Percentiles rank a stretch among this genome's conserved stretches.
phyloP scores from a whole-genome alignment of 2,888 invertebrate genomes.

The Alloplasta piceator region DNA sequence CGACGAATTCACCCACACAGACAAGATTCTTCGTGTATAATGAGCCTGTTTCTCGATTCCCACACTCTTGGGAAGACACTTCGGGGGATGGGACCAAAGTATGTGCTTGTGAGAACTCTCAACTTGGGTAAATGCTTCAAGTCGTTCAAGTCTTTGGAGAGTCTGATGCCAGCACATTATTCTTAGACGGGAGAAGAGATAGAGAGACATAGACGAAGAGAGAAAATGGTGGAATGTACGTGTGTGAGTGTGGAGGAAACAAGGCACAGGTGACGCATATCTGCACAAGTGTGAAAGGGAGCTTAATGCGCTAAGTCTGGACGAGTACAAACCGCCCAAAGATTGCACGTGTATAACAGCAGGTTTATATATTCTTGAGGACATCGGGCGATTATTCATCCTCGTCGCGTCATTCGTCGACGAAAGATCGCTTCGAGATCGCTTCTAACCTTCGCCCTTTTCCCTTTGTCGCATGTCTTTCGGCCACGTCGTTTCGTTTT shows the following conservation, averaged over 20 bases:
- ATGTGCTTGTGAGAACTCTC: conserved; percentile 46
- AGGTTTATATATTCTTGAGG: conserved; percentile 2
- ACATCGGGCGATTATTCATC: conserved; percentile 7
- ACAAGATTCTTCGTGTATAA: conserved; percentile 33
- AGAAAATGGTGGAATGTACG: background rate
- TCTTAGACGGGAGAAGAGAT: conserved; percentile 17
- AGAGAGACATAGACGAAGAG: conserved; percentile 10
- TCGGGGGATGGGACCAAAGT: background rate
- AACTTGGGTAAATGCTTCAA: conserved; percentile 46
- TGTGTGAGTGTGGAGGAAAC: conserved; percentile 15
- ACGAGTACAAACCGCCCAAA: conserved; percentile 24
- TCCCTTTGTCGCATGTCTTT: too few relatives aligned
- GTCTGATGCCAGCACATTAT: conserved; percentile 33
- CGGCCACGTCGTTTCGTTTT: too few relatives aligned
- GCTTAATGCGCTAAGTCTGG: conserved; percentile 55
- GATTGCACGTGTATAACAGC: conserved; percentile 4
- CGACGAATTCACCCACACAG: background rate
- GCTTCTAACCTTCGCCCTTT: background rate
- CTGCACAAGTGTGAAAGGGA: conserved; percentile 37
- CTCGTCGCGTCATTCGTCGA: background rate
- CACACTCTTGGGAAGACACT: conserved; percentile 20
- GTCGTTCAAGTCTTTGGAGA: conserved; percentile 15
- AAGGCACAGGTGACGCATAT: conserved; percentile 19
- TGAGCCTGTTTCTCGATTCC: conserved; percentile 31
- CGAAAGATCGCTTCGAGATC: conserved; percentile 28